These are phyloP conservation scores for Phenacoccus solenopsis DNA, from an alignment of 1,140 invertebrate genomes.

Conservation along the genomic window DNA sequence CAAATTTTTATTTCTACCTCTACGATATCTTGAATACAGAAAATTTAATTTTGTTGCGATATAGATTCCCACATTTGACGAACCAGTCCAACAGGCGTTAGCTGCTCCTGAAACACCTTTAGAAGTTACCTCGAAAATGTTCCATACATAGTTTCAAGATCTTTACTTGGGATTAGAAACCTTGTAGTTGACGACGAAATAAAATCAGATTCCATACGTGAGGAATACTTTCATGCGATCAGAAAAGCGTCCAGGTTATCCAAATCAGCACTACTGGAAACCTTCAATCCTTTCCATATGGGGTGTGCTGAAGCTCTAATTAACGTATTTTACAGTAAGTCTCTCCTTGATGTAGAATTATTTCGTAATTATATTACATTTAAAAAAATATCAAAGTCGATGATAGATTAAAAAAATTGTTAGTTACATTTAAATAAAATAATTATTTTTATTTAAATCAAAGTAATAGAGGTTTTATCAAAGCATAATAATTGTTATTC, in stretches of 20 bases:
- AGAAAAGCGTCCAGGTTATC: neutral
- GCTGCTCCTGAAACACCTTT: no score
- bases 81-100: no score
- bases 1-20: no score
- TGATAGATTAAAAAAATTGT: neutral
- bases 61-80: no score
- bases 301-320: neutral
- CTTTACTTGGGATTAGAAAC: no score
- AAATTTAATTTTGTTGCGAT: no score
- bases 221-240: neutral
- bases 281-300: neutral
- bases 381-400: neutral
- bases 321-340: neutral
- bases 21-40: no score
- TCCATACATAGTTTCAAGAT: no score
- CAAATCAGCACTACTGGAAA: neutral
- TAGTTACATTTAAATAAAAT: neutral
- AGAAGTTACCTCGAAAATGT: no score
- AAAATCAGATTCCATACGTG: no score
- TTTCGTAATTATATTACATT: neutral
- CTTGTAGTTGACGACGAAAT: no score
- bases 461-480: neutral
- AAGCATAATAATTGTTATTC: neutral
- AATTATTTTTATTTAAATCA: neutral
- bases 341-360: neutral